phyloP scores from a whole-genome alignment of 1,140 invertebrate genomes.

The Drosophila bocqueti region DNA sequence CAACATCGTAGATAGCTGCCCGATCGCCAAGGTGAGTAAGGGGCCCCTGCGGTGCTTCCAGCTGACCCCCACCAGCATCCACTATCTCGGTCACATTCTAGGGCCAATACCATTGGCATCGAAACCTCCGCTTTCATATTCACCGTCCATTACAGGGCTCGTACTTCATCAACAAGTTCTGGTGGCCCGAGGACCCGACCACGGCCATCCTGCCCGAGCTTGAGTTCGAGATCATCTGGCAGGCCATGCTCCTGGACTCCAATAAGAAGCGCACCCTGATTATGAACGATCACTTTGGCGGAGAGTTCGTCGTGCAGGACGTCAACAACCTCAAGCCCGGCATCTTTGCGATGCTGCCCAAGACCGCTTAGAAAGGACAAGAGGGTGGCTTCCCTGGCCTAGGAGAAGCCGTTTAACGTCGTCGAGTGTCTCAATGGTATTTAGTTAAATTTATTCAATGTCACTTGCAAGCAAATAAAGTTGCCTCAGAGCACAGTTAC shows the following conservation, averaged over 20 bases:
- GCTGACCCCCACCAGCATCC: constrained; percentile 8
- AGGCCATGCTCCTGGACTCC: constrained; percentile 62
- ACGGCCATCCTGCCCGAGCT: constrained; percentile 72
- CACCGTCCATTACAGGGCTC: constrained; percentile 73
- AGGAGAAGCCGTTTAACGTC: constrained; percentile 8
- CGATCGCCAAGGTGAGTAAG: constrained; percentile 69
- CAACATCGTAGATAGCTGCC: constrained; percentile 71
- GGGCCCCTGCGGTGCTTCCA: not conserved
- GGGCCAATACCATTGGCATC: constrained; percentile 59
- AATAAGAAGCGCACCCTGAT: constrained; percentile 68
- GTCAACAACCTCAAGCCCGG: constrained; percentile 77
- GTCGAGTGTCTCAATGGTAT: constrained; percentile 66
- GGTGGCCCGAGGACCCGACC: constrained; percentile 79
- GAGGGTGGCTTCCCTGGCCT: not conserved
- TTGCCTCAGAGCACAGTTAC: constrained; percentile 7
- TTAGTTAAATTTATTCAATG: constrained; percentile 42
- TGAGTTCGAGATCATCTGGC: constrained; percentile 72
- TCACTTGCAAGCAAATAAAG: constrained; percentile 44
- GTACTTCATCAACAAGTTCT: constrained; percentile 80
- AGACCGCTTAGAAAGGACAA: constrained; percentile 30
- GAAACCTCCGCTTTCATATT: constrained; percentile 37
- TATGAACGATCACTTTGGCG: constrained; percentile 68
- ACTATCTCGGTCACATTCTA: constrained; percentile 43
- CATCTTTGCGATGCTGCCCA: constrained; percentile 75
- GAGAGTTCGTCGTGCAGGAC: constrained; percentile 73